Evolutionary conservation across 2,888 invertebrate genomes (phyloP).

Genomic region (Pyrgus malvae): DNA sequence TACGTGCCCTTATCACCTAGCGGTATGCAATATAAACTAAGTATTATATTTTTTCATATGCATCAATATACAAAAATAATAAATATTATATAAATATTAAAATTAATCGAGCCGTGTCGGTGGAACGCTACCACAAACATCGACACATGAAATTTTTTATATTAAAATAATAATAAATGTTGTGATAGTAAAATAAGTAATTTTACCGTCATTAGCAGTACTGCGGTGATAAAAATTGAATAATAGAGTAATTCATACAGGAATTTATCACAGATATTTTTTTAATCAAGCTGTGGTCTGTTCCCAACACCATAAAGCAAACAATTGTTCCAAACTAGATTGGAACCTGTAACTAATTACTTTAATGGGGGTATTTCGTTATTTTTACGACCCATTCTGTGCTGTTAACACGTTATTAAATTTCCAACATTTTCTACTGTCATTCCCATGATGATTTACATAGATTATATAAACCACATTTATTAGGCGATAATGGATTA

Average conservation of each 20-base stretch:
- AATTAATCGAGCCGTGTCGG: no score
- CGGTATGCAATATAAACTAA: no score
- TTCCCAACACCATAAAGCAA: slow-evolving; percentile 17
- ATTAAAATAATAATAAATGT: no score
- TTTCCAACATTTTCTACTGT: slow-evolving; percentile 10
- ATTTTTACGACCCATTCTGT: slow-evolving; percentile 17
- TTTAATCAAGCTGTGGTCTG: not conserved
- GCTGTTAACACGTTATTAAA: slow-evolving; percentile 18
- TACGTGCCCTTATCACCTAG: no score
- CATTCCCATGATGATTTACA: slow-evolving; percentile 22
- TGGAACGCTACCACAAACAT: no score
- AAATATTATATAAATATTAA: no score
- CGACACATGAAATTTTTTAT: no score
- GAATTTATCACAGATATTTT: slow-evolving; percentile 38
- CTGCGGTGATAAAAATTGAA: no score
- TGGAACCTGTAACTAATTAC: slow-evolving; percentile 21
- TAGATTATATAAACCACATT: slow-evolving; percentile 15
- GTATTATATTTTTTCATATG: no score
- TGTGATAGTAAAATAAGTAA: no score
- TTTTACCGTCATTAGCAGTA: no score
- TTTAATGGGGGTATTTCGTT: slow-evolving; percentile 16
- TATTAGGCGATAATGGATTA: not conserved
- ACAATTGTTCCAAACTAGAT: slow-evolving; percentile 21
- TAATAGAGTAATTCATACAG: slow-evolving; percentile 36
- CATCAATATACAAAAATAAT: no score